Evolutionary conservation across 2,888 invertebrate species (phyloP).

Genomic region (Griposia aprilina): DNA sequence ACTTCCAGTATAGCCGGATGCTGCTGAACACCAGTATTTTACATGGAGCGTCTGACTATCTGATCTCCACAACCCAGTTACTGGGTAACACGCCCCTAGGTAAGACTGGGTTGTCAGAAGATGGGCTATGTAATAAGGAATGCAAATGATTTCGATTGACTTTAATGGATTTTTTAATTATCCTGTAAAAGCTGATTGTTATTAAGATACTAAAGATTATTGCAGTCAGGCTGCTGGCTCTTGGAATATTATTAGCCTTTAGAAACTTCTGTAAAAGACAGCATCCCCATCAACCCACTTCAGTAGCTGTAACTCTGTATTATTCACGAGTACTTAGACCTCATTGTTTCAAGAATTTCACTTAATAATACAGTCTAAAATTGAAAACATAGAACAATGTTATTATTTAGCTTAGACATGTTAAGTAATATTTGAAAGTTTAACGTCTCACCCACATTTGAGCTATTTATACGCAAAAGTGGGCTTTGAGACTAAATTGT

Average conservation of each 20-base stretch:
- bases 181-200: neutral
- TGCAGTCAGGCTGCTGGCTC: neutral
- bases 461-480: neutral
- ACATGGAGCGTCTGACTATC: neutral
- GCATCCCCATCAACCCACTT: neutral
- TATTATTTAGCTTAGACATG: neutral
- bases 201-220: neutral
- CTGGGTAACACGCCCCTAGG: neutral
- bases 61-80: neutral
- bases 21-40: neutral
- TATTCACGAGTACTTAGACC: neutral
- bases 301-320: neutral
- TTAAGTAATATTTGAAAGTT: neutral
- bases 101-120: neutral
- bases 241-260: neutral
- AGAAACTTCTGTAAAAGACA: neutral
- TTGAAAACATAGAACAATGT: neutral
- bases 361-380: neutral
- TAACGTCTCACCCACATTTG: slow-evolving; percentile 30
- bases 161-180: neutral
- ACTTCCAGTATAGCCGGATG: neutral
- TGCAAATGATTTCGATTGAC: neutral
- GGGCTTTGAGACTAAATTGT: slow-evolving; percentile 3
- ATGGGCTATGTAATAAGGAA: neutral
- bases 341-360: neutral